Conservation (phyloP, 1,140 invertebrate genomes). For the Bombus impatiens region DNA sequence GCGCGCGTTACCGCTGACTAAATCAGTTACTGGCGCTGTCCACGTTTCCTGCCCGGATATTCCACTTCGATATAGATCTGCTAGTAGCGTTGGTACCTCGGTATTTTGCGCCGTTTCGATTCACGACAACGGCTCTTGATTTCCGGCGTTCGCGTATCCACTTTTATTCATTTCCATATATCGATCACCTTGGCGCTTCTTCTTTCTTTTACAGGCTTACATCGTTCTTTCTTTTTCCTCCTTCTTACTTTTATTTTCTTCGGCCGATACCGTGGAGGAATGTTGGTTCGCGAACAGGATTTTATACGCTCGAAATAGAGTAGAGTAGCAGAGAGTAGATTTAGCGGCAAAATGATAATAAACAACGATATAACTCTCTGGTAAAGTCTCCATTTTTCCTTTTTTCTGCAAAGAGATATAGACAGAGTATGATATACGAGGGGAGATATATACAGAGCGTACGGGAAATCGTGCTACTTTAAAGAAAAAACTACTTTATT, state of each 20-base stretch:
- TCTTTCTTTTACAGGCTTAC: background rate
- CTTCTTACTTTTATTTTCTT: no score
- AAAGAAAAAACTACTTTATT: no score
- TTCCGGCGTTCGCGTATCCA: background rate
- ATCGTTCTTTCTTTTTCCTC: no score
- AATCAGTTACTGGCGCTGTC: conserved; percentile 33
- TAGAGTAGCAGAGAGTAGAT: no score
- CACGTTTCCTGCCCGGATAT: conserved; percentile 12
- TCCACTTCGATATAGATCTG: background rate
- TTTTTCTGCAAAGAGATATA: no score
- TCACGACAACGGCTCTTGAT: background rate
- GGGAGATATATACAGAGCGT: no score
- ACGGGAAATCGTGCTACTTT: no score
- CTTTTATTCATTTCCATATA: no score
- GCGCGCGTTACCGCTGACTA: conserved; percentile 19
- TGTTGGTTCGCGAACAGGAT: background rate
- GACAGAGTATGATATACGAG: no score
- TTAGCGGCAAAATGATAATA: no score
- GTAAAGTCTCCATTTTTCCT: no score
- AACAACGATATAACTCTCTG: no score
- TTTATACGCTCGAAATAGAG: background rate
- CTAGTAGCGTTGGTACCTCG: background rate
- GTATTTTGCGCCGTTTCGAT: background rate
- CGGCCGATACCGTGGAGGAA: background rate
- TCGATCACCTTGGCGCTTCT: background rate